These are phyloP conservation scores for Piprites chloris DNA, from an alignment of 2,113 vertebrate species.

Conservation along the genomic window DNA sequence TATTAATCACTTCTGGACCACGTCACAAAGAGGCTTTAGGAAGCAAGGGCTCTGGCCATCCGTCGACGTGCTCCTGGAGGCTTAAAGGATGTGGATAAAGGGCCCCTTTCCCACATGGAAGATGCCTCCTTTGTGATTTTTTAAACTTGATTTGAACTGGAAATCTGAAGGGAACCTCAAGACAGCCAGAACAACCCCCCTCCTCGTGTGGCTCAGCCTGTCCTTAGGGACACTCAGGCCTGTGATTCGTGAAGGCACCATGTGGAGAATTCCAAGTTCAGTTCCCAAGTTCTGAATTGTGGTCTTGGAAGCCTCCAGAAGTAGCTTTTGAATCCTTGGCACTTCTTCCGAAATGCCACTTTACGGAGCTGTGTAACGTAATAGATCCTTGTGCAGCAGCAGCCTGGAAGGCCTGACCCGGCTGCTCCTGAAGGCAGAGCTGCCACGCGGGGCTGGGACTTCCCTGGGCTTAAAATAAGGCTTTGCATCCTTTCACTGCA, in stretches of 20 bases:
- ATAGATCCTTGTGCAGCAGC: background rate
- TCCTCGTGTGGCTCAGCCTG: background rate
- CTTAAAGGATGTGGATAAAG: background rate
- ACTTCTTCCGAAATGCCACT: background rate
- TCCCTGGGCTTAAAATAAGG: background rate
- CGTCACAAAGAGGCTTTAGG: constrained; percentile 34
- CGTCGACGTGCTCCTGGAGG: background rate
- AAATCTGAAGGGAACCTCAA: background rate
- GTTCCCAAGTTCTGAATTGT: background rate
- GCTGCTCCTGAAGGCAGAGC: background rate
- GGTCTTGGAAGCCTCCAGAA: background rate
- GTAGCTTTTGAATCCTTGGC: background rate
- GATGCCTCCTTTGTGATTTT: background rate
- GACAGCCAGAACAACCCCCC: background rate
- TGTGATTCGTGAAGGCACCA: background rate
- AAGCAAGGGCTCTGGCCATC: background rate
- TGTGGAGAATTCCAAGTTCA: background rate
- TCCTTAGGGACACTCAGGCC: background rate
- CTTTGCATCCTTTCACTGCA: background rate
- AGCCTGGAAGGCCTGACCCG: background rate
- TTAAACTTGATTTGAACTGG: background rate
- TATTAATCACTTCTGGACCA: constrained; percentile 16
- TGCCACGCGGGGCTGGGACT: background rate
- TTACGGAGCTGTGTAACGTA: background rate
- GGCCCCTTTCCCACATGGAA: background rate